phyloP scores from a whole-genome alignment of 2,888 invertebrate species.

The Metacarcinus magister region DNA sequence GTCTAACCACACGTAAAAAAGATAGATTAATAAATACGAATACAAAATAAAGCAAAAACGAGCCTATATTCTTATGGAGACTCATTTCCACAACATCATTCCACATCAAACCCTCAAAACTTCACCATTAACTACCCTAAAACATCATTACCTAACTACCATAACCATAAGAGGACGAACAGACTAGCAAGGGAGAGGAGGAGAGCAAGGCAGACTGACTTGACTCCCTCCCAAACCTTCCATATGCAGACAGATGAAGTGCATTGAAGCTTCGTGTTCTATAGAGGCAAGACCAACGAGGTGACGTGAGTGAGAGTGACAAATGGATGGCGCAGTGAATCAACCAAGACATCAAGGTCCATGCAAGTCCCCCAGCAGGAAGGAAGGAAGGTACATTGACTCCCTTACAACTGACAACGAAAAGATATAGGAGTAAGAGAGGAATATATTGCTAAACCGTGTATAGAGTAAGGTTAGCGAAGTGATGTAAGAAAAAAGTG shows the following conservation, averaged over 20 bases:
- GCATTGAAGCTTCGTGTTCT: neutral
- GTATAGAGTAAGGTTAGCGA: too few relatives aligned
- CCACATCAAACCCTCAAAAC: neutral
- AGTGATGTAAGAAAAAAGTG: too few relatives aligned
- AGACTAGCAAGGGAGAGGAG: neutral
- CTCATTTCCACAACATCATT: neutral
- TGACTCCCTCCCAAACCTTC: neutral
- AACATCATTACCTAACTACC: neutral
- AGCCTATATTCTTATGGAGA: too few relatives aligned
- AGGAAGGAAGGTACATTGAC: neutral
- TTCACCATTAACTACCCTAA: neutral
- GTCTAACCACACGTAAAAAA: too few relatives aligned
- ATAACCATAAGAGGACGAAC: neutral
- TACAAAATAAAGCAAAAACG: too few relatives aligned
- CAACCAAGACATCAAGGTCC: neutral
- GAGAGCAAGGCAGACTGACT: neutral
- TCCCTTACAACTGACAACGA: neutral
- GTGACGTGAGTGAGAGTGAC: constrained; percentile 16
- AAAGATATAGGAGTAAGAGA: too few relatives aligned
- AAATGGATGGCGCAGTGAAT: neutral
- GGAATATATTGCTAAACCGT: too few relatives aligned
- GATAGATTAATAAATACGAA: too few relatives aligned
- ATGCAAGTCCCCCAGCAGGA: neutral
- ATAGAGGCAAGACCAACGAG: neutral
- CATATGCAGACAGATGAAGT: neutral